Base-by-base conservation (phyloP, 2,888 invertebrate genomes). In the Alloplasta piceator region DNA sequence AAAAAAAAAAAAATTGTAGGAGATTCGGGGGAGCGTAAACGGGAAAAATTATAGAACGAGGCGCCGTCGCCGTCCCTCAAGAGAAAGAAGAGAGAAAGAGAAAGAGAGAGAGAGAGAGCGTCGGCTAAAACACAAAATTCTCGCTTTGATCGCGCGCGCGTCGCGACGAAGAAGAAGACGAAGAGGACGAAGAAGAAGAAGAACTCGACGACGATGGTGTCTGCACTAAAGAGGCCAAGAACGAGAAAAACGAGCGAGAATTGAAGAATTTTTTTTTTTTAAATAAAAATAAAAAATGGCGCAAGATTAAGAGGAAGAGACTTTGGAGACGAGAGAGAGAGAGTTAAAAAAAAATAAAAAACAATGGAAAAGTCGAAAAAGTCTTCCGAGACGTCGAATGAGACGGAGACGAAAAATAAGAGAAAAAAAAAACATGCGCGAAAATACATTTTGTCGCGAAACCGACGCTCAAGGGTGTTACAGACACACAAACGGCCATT, bases 381-480 rank as follows among this genome's bases (percentile, higher is more conserved):
- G 43, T 50, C 48, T 64, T 36, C 26, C 12, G 79, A 79, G 78
- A 74, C 74, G 70, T 75, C 75, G 78, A 78, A 71, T 63, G 77
- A 68, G 67, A 77, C 67, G 38, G 67, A 61, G 67, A 26, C 26
- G 26, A 52, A 64, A 38, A 76, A 43, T 64, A 61, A 48, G 16
- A 55, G 55, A 66, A 50, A 38, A 61, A 56, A 43, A 61, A 56
- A 71, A 78, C 70, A 67, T 50, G 80, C 76, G 78, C 80, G 67
- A 83, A 82, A 82, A 82, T 77, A 83, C 80, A 78, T 82, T 82
- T 83, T 82, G 82, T 83, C 83, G 82, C 74, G 78, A 75, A 78
- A 78, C 70, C 63, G 56, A 71, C 86, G 87, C 72, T 52, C 52
- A 73, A 73, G 7, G 12, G 6, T 58, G 9, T 38, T 39, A 6